A percentile compares a stretch with the other conserved stretches of the same genome.
phyloP scores from a whole-genome alignment of 2,113 vertebrate genomes.

The Chelonoidis abingdonii region DNA sequence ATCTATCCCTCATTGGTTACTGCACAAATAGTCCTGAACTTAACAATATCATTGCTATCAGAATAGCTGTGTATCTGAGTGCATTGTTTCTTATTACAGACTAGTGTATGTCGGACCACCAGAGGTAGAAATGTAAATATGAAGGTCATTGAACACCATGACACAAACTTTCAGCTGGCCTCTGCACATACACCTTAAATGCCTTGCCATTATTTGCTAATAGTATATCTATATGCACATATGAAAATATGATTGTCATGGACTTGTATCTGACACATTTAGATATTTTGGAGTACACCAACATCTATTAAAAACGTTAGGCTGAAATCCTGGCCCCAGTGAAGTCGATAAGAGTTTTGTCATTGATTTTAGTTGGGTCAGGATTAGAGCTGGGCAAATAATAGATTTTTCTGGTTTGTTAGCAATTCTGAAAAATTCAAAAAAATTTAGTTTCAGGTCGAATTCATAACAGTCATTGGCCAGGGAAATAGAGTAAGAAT shows the following conservation, averaged over 20 bases:
- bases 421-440: too few relatives aligned
- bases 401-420: too few relatives aligned
- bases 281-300: too few relatives aligned
- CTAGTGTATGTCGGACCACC: conserved; percentile 43
- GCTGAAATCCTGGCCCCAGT: neutral
- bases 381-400: neutral
- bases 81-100: conserved; percentile 51
- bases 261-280: neutral
- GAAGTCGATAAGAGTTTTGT: neutral
- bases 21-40: conserved; percentile 30
- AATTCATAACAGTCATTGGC: neutral
- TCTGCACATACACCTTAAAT: neutral
- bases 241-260: neutral
- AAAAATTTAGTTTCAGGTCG: neutral
- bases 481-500: neutral
- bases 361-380: neutral
- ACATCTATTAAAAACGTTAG: too few relatives aligned
- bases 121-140: conserved; percentile 28
- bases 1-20: neutral
- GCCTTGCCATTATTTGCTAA: neutral
- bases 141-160: conserved; percentile 27
- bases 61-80: conserved; percentile 47
- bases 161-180: conserved; percentile 12
- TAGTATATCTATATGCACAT: conserved; percentile 19
- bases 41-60: conserved; percentile 20